Percentiles rank a stretch among this genome's conserved stretches.
Evolutionary conservation across 2,888 invertebrate species (phyloP).

Genomic region (Leptopterna dolabrata): DNA sequence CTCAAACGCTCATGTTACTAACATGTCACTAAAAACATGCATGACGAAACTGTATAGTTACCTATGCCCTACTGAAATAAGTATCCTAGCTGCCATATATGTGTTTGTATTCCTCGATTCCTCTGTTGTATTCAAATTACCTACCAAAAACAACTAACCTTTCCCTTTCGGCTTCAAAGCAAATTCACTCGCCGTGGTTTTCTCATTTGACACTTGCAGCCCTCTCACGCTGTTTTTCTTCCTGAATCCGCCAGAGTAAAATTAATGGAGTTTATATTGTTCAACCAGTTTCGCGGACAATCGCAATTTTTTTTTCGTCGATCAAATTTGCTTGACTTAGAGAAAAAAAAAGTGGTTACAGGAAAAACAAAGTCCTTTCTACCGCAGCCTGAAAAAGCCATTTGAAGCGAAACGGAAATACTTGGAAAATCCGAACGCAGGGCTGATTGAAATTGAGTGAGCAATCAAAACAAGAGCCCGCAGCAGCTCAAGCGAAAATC

Average conservation of each 20-base stretch:
- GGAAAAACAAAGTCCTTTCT: slow-evolving; percentile 47
- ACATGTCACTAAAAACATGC: too few relatives aligned
- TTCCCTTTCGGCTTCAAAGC: too few relatives aligned
- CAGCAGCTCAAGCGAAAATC: slow-evolving; percentile 46
- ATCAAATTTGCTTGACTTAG: background rate
- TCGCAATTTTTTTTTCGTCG: background rate
- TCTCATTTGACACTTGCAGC: too few relatives aligned
- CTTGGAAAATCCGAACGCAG: slow-evolving; percentile 24
- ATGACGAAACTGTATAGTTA: too few relatives aligned
- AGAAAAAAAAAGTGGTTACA: background rate
- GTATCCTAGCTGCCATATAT: too few relatives aligned
- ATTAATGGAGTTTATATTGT: slow-evolving; percentile 30
- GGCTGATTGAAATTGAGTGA: slow-evolving; percentile 52
- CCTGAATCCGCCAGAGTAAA: background rate
- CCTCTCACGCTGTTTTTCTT: background rate
- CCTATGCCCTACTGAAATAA: too few relatives aligned
- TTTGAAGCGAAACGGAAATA: slow-evolving; percentile 51
- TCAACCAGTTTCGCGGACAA: background rate
- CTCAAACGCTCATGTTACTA: too few relatives aligned
- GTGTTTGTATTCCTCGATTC: too few relatives aligned
- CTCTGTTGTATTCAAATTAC: too few relatives aligned
- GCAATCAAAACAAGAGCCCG: slow-evolving; percentile 51
- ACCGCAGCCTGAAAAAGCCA: slow-evolving; percentile 30
- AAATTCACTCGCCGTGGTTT: too few relatives aligned
- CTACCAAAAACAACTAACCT: too few relatives aligned